Base-by-base conservation (phyloP, 1,140 invertebrate genomes). In the Ruditapes philippinarum region DNA sequence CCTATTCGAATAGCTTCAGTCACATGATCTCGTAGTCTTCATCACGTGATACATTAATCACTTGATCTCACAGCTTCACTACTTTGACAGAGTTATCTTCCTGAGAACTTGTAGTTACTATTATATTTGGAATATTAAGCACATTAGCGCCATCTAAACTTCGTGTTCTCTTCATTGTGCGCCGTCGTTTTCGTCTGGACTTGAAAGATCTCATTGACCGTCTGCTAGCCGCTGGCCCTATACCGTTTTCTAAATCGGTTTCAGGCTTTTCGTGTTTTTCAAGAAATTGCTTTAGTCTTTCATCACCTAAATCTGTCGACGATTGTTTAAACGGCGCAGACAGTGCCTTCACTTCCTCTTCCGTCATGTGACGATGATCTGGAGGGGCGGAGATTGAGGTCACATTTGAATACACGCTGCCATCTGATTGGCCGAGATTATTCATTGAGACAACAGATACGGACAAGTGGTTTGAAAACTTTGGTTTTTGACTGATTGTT, bases 271-370 rank as follows among this genome's bases (percentile, higher is more conserved):
- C 36, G 57, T 85, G 65, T 31, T n/a, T 68, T 22, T 82, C 80
- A 45, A 82, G 36, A 45, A 82, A 82, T 22, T 82, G 49, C 33
- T 86, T 76, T n/a, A 86, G 49, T 78, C 84, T 57, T 33, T 78
- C n/a, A 78, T 86, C 70, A 0, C 54, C 80, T 45, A 82, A 42
- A 68, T 82, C 62, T 33, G 57, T 82, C 25, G 78, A 62, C 19
- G 51, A 51, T 38, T 49, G 51, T 51, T 51, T 78, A 45, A 65
- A 33, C 12, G 80, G 60, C 0, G 42, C 57, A 1, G 80, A 31
- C 19, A 78, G 22, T 5, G 22, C 70, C 3, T 7, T 22, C 0
- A 86, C 28, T 0, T 86, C 84, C 22, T 62, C 31, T 40, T 62
- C 40, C 3, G 42, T 60, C 3, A 78, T 38, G 5, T 33, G 28